Evolutionary conservation across 2,888 invertebrate genomes (phyloP), one percentile per base, ranked within the genome.

Genomic region (Cryptocephalus moraei): DNA sequence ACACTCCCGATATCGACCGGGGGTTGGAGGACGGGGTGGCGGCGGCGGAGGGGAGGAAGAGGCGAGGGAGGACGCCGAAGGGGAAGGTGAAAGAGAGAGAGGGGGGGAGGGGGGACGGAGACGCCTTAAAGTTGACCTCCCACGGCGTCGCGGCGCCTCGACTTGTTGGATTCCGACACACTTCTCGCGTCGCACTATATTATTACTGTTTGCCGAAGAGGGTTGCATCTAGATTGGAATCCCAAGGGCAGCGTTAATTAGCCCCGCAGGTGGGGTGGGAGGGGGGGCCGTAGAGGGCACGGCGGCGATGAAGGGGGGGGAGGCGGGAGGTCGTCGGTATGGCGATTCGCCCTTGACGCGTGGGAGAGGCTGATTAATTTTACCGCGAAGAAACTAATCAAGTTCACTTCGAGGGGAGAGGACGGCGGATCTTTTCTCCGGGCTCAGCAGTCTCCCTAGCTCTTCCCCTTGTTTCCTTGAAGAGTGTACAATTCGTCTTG

Each of bases 41-140:
- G 22, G 22, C 6, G 22, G 22, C n/a, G 44, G 48, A 43, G 62
- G 55, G 47, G 64, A 48, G 44, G 52, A 43, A 46, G 57, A 65
- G 50, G 52, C 50, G 45, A 45, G 43, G 41, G 41, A 50, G 50
- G 72, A 56, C 43, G 41, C 40, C 46, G 41, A 40, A 44, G 39
- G 47, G 50, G 47, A 34, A 49, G 50, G 71, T 52, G 59, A 44
- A 70, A 72, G 71, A 49, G 48, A 49, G 50, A 49, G 71, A 54
- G 60, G 48, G 71, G 70, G 71, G 51, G 49, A 49, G 50, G 49
- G 49, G 51, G 52, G 57, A 56, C 59, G 62, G 61, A 75, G 76
- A 75, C 75, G 75, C 76, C 77, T 74, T 74, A 75, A 75, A 60
- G 61, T 61, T 64, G 66, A 62, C 65, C 64, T 63, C 64, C 65